phyloP scores from a whole-genome alignment of 2,113 vertebrate species.

The Dipodomys merriami region DNA sequence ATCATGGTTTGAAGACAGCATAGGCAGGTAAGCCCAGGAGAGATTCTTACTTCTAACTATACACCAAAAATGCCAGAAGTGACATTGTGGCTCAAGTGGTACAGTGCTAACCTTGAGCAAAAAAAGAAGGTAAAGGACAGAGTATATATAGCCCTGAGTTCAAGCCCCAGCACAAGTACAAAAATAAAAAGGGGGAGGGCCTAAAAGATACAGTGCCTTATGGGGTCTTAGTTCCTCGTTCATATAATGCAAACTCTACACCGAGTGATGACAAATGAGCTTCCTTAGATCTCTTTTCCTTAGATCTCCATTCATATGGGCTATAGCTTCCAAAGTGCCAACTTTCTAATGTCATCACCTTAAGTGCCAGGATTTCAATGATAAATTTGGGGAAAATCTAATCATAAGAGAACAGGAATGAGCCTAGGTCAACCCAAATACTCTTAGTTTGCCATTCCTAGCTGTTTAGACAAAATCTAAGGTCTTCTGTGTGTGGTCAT shows the following conservation, averaged over 20 bases:
- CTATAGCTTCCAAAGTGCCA: background rate
- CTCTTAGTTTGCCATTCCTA: background rate
- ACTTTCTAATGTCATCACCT: background rate
- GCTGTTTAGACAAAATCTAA: background rate
- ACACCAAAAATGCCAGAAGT: too few species aligned
- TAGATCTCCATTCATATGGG: background rate
- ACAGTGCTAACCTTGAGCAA: too few species aligned
- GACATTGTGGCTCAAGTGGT: too few species aligned
- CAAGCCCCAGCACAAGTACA: too few species aligned
- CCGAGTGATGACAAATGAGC: background rate
- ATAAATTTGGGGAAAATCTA: background rate
- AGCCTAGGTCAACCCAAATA: background rate
- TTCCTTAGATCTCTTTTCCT: background rate
- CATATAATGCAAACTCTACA: background rate
- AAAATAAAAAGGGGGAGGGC: too few species aligned
- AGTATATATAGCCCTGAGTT: too few species aligned
- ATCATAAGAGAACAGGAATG: background rate
- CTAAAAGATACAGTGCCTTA: background rate
- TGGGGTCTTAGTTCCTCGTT: background rate
- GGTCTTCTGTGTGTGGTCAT: too few species aligned
- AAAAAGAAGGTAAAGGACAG: too few species aligned
- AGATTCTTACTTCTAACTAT: too few species aligned
- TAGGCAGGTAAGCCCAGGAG: too few species aligned
- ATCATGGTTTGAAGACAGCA: too few species aligned
- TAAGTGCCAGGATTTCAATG: background rate